A percentile compares a stretch with the other conserved stretches of the same genome.
Evolutionary conservation across 2,797 vertebrate species (phyloP).

Genomic region (Carcharodon carcharias): DNA sequence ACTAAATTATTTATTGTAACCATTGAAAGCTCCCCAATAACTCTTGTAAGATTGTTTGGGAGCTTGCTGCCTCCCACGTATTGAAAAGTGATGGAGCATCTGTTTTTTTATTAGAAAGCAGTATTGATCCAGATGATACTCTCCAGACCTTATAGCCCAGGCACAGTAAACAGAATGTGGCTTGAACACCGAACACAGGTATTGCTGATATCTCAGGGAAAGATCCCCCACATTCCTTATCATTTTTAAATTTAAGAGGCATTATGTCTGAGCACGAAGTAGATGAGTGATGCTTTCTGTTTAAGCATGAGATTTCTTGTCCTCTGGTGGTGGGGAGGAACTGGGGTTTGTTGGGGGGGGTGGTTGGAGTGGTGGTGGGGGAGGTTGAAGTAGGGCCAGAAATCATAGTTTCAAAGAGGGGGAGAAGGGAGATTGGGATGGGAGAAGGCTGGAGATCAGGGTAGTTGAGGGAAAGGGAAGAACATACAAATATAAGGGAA

Average conservation of each 20-base stretch:
- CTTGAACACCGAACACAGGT: background rate
- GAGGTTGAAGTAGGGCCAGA: too few relatives aligned
- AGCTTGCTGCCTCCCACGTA: background rate
- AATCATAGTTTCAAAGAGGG: too few relatives aligned
- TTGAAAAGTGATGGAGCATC: background rate
- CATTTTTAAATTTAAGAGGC: background rate
- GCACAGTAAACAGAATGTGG: background rate
- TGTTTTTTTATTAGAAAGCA: constrained; percentile 11
- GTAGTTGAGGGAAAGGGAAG: background rate
- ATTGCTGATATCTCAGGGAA: background rate
- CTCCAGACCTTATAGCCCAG: background rate
- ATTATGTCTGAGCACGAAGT: background rate
- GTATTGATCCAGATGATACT: constrained; percentile 12
- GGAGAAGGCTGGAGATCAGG: too few relatives aligned
- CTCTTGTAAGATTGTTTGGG: background rate
- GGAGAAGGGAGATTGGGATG: too few relatives aligned
- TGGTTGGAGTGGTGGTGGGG: too few relatives aligned
- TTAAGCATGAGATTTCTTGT: too few relatives aligned
- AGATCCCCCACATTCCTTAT: too few relatives aligned
- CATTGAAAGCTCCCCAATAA: background rate
- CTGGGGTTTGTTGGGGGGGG: too few relatives aligned
- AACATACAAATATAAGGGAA: background rate
- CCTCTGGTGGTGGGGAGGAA: too few relatives aligned
- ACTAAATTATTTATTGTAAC: background rate
- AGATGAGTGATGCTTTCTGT: background rate